phyloP scores from a whole-genome alignment of 2,797 vertebrate genomes.

The Sebastes oblongus region DNA sequence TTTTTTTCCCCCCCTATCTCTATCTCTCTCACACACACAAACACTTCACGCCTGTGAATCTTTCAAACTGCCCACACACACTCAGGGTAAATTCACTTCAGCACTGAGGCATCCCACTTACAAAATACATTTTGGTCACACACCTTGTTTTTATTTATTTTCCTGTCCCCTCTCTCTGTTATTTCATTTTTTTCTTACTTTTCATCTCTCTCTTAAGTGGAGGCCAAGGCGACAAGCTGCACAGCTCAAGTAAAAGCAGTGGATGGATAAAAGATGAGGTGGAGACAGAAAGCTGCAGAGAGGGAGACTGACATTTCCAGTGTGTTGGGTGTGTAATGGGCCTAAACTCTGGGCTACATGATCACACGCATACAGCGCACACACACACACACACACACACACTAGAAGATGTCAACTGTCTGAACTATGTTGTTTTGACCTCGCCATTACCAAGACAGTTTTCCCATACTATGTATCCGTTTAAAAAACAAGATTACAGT shows the following conservation, averaged over 20 bases:
- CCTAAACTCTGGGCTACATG: neutral
- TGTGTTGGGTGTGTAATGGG: neutral
- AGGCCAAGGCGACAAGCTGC: slow-evolving; percentile 4
- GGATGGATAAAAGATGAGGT: slow-evolving; percentile 9
- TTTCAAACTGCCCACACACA: slow-evolving; percentile 6
- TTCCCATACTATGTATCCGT: neutral
- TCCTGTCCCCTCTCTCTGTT: neutral
- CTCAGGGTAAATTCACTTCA: neutral
- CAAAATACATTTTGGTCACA: neutral
- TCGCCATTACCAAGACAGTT: neutral
- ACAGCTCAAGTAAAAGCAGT: neutral
- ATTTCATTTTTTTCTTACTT: neutral
- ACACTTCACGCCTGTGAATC: neutral
- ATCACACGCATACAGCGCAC: neutral
- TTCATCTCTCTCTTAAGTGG: neutral
- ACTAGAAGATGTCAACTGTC: neutral
- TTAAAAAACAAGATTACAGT: neutral
- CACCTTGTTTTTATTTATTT: neutral
- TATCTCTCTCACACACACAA: neutral
- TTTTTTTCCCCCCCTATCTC: neutral
- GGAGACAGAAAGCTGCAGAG: neutral
- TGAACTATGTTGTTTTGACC: neutral
- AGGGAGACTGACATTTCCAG: slow-evolving; percentile 2
- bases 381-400: neutral
- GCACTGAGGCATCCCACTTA: neutral